Base-by-base conservation (phyloP, 2,797 vertebrate species). In the Clarias laeviceps region DNA sequence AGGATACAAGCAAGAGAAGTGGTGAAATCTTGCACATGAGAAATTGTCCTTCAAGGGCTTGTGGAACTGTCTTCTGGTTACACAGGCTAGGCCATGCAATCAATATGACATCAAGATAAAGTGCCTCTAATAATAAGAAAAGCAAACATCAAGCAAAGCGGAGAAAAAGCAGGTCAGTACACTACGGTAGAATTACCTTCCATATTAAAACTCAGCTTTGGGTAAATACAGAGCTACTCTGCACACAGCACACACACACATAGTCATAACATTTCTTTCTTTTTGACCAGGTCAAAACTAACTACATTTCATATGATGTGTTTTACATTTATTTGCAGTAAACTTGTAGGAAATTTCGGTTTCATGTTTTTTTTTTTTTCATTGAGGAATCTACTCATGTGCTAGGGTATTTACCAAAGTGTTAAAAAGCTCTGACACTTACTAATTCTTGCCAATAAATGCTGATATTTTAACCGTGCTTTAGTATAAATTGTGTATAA, bases 41-140 rank as follows among this genome's bases (percentile, higher is more conserved):
- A 32, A 82, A 82, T 82, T 20, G 77, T 88, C 85, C 72, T 89
- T 88, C 78, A 80, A 72, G 68, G 64, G 80, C 68, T 82, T 11
- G 56, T 76, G 84, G 66, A 87, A 45, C 61, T 76, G 86, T 87
- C 88, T 86, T 83, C 88, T 80, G n/a, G 82, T 82, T 90, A 83
- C 84, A 80, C 84, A 57, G 80, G 80, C 66, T 80, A 86, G 56
- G 27, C 61, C 70, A 70, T 78, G 45, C 61, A 87, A 91, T 92
- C 90, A 90, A 90, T 89, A 88, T 78, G 82, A 86, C 84, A 87
- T 88, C 65, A 74, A 79, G 87, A 89, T 88, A 87, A 89, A 90
- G 81, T 57, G 62, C 45, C 65, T 84, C 88, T 87, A 91, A 91
- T 86, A 88, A 89, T 88, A 87, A 87, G 76, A 83, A 40, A 62